phyloP scores from a whole-genome alignment of 2,113 vertebrate genomes.

The Morone saxatilis region DNA sequence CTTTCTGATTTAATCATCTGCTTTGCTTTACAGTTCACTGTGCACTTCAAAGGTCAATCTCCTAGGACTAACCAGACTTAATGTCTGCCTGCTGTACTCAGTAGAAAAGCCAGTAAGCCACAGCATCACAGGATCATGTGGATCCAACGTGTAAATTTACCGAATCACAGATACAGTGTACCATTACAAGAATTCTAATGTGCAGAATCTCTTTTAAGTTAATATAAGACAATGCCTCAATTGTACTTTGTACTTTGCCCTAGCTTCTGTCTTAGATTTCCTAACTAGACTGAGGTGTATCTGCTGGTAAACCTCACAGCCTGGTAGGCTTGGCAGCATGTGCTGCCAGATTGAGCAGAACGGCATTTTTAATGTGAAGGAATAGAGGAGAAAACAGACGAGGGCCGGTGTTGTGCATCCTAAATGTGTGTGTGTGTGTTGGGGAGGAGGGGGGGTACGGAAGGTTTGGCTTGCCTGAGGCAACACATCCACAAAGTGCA shows the following conservation, averaged over 20 bases:
- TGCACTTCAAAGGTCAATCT: slow-evolving; percentile 77
- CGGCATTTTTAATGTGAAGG: slow-evolving; percentile 55
- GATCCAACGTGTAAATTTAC: slow-evolving; percentile 12
- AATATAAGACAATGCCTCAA: background rate
- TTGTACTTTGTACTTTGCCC: slow-evolving; percentile 6
- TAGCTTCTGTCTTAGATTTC: slow-evolving; percentile 3
- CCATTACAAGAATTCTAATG: too few species aligned
- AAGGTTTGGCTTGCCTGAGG: slow-evolving; percentile 56
- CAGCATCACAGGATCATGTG: slow-evolving; percentile 18
- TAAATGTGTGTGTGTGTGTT: slow-evolving; percentile 26
- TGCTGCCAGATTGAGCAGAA: slow-evolving; percentile 39
- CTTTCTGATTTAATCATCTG: slow-evolving; percentile 76
- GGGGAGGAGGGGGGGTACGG: background rate
- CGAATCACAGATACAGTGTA: background rate
- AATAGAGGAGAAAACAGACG: slow-evolving; percentile 32
- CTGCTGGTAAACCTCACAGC: slow-evolving; percentile 36
- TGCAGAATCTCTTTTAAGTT: background rate
- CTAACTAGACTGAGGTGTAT: slow-evolving; percentile 16
- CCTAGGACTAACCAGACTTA: slow-evolving; percentile 55
- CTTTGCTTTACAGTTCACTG: slow-evolving; percentile 73
- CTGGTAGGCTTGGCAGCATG: slow-evolving; percentile 39
- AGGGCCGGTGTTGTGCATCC: slow-evolving; percentile 38
- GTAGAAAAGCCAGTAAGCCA: slow-evolving; percentile 39
- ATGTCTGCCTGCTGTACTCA: slow-evolving; percentile 53
- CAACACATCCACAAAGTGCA: slow-evolving; percentile 50